Evolutionary conservation across 2,113 vertebrate genomes (phyloP), one percentile per base, ranked within the genome.

Genomic region (Psittacara wagleri): DNA sequence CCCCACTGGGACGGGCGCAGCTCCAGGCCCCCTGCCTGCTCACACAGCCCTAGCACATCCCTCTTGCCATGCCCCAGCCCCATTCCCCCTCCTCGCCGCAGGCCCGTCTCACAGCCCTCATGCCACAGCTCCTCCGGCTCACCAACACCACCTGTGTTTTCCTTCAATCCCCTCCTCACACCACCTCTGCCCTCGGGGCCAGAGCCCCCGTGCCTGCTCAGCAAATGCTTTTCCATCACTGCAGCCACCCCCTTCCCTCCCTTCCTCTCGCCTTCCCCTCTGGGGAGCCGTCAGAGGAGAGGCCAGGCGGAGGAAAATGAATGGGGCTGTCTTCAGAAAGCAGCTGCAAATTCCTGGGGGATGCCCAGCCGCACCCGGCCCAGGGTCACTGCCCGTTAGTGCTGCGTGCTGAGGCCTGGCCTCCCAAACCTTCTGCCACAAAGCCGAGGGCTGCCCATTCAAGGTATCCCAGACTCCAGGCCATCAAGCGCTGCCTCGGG

Each of bases 291-390:
- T 86, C 88, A 91, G 90, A 13, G 8, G 75, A 88, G 96, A 97
- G 95, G 95, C 92, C 88, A 7, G 46, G 64, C 2, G 0, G 55
- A 92, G 90, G 69, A 88, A 92, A 92, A 94, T 88, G 90, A 94
- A 94, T 75, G 91, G 49, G 52, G 81, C 80, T 86, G 82, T 86
- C 92, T 95, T 91, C 93, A 87, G 80, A 95, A 95, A 69, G 92
- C 96, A 97, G 96, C 93, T 97, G 97, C 94, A 81, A 92, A 96
- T 90, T 96, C 92, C 90, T 89, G 46, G 74, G 89, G 95, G 88
- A 96, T 83, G 64, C 94, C 83, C 72, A 78, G 85, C 68, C 43
- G 0, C 27, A 72, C 88, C 92, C 54, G 2, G 55, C 10, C 28
- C 63, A 70, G 87, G 95, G 95, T 97, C 96, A 93, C 72, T 96